Evolutionary conservation across 2,888 invertebrate species (phyloP).

Genomic region (Neelides folsomi): DNA sequence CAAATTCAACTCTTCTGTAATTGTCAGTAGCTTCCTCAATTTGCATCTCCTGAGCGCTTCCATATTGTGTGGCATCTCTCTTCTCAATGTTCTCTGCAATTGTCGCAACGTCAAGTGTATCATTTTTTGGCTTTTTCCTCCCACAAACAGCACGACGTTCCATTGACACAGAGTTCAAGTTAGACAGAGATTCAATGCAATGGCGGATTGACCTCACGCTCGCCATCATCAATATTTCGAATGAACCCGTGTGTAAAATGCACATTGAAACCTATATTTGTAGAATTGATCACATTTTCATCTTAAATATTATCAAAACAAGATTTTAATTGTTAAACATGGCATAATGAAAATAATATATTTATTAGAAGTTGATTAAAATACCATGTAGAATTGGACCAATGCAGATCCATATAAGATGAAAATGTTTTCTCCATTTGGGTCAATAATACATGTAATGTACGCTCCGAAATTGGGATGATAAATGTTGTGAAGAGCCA

Average conservation of each 20-base stretch:
- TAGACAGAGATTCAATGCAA: conserved; percentile 28
- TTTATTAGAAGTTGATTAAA: no score
- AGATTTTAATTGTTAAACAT: no score
- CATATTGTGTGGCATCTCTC: conserved; percentile 30
- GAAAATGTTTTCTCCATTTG: conserved; percentile 14
- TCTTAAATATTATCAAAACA: no score
- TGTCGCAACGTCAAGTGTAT: conserved; percentile 31
- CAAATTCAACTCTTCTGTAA: conserved; percentile 29
- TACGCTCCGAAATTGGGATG: conserved; percentile 26
- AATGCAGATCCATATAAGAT: conserved; percentile 19
- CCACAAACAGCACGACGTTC: conserved; percentile 30
- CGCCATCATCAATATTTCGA: conserved; percentile 32
- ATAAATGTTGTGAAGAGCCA: conserved; percentile 22
- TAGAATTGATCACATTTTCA: no score
- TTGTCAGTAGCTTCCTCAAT: conserved; percentile 28
- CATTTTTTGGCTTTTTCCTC: conserved; percentile 31
- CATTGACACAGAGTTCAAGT: conserved; percentile 25
- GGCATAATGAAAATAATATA: no score
- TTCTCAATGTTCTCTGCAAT: conserved; percentile 33
- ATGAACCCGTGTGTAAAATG: conserved; percentile 23
- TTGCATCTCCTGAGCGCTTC: conserved; percentile 31
- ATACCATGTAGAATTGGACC: conserved; percentile 32
- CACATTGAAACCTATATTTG: conserved; percentile 4
- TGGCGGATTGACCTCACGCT: conserved; percentile 29
- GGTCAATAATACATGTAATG: conserved; percentile 21